Evolutionary conservation across 1,140 invertebrate species (phyloP).

Genomic region (Bacillus rossius): DNA sequence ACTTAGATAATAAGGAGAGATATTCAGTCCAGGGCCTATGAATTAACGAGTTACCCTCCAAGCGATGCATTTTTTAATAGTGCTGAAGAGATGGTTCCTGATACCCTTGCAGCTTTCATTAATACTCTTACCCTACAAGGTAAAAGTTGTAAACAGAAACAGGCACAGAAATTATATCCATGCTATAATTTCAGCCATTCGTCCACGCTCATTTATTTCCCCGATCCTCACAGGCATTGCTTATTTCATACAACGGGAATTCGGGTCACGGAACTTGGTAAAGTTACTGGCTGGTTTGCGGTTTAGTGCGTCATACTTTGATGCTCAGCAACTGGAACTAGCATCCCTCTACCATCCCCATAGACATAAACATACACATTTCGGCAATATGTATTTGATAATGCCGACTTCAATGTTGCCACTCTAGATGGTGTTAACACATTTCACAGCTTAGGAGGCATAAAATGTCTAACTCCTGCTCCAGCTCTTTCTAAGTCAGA

Average conservation of each 20-base stretch:
- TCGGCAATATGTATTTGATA: slow-evolving; percentile 30
- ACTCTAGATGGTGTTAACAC: slow-evolving; percentile 29
- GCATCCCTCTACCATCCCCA: slow-evolving; percentile 11
- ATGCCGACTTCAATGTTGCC: slow-evolving; percentile 28
- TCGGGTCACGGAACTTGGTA: slow-evolving; percentile 19
- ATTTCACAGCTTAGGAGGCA: slow-evolving; percentile 32
- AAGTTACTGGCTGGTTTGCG: slow-evolving; percentile 21
- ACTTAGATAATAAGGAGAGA: no score
- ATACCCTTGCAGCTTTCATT: not conserved
- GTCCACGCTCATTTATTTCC: slow-evolving; percentile 35
- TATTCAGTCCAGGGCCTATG: no score
- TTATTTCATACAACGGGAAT: slow-evolving; percentile 23
- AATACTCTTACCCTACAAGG: not conserved
- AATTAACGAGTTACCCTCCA: no score
- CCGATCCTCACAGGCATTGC: slow-evolving; percentile 22
- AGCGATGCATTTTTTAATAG: no score
- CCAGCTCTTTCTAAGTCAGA: not conserved
- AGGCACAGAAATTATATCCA: slow-evolving; percentile 18
- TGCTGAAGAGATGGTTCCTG: not conserved
- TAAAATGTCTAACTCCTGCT: slow-evolving; percentile 20
- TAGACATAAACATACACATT: not conserved
- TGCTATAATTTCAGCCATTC: slow-evolving; percentile 33
- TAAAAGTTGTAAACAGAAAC: not conserved
- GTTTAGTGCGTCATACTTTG: slow-evolving; percentile 13
- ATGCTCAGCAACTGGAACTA: slow-evolving; percentile 13